Evolutionary conservation across 2,888 invertebrate species (phyloP).

Genomic region (Tetragnatha montana): DNA sequence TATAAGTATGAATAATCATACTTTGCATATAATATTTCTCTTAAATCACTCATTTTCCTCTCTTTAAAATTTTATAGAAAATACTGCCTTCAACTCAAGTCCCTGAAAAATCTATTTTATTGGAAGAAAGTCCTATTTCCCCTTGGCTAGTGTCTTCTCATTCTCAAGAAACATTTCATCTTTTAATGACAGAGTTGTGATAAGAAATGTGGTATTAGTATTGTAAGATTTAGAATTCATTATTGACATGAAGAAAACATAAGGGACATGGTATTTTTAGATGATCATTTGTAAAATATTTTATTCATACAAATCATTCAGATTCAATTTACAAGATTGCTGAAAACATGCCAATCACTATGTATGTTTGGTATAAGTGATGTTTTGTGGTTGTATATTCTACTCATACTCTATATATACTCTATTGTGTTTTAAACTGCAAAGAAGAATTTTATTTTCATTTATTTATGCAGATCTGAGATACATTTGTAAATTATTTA

Average conservation of each 20-base stretch:
- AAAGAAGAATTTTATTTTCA: constrained; percentile 9
- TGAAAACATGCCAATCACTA: not conserved
- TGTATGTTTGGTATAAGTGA: not conserved
- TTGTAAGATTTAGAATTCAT: not conserved
- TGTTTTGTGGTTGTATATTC: not conserved
- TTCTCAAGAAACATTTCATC: constrained; percentile 40
- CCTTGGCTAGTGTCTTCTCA: constrained; percentile 55
- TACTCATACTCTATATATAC: not conserved
- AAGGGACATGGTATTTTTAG: constrained; percentile 5
- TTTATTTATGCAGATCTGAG: constrained; percentile 21
- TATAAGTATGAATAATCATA: too few species aligned
- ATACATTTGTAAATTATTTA: constrained; percentile 19
- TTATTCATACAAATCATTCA: not conserved
- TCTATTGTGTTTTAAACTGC: not conserved
- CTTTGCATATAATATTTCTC: too few species aligned
- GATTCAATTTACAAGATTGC: not conserved
- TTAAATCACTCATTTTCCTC: not conserved
- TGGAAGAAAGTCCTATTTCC: constrained; percentile 57
- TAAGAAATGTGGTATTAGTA: not conserved
- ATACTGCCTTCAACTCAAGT: constrained; percentile 5
- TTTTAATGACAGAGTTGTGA: constrained; percentile 60
- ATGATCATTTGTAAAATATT: not conserved
- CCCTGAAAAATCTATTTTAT: constrained; percentile 33
- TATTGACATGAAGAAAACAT: not conserved
- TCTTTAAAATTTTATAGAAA: not conserved